These are phyloP conservation scores for Dendrophyllia cribrosa DNA, from an alignment of 64 coral and sea anemone species.

Conservation along the genomic window DNA sequence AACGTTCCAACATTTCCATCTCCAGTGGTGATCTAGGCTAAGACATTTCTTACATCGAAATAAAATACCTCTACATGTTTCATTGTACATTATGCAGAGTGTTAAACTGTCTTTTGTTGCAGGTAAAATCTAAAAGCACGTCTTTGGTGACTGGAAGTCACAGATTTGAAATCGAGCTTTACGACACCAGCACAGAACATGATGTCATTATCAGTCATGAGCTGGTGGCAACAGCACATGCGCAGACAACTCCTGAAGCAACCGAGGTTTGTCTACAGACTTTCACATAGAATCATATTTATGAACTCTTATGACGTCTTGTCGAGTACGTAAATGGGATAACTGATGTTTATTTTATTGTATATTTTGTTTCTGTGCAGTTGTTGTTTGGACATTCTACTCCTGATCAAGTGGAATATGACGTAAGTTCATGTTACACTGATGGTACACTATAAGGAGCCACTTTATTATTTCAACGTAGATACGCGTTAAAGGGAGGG, in stretches of 20 bases:
- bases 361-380: not conserved
- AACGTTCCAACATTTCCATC: no score
- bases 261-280: slow-evolving; percentile 59
- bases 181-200: slow-evolving; percentile 77
- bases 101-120: not conserved
- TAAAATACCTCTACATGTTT: no score
- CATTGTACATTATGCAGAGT: no score
- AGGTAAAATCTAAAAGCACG: slow-evolving; percentile 79
- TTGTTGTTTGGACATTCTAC: slow-evolving; percentile 1
- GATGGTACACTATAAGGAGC: no score
- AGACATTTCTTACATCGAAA: no score
- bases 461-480: no score
- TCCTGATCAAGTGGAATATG: not conserved
- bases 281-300: not conserved
- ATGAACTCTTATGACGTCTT: no score
- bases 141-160: slow-evolving; percentile 85
- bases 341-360: no score
- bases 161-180: slow-evolving; percentile 80
- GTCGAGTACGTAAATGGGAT: no score
- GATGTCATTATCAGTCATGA: slow-evolving; percentile 88
- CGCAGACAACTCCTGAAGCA: slow-evolving; percentile 86
- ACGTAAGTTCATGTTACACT: not conserved
- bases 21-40: no score
- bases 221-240: slow-evolving; percentile 83
- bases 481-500: no score